Percentiles rank a stretch among this genome's conserved stretches.
Evolutionary conservation across 2,888 invertebrate genomes (phyloP).

Genomic region (Cryptus viduatorius): DNA sequence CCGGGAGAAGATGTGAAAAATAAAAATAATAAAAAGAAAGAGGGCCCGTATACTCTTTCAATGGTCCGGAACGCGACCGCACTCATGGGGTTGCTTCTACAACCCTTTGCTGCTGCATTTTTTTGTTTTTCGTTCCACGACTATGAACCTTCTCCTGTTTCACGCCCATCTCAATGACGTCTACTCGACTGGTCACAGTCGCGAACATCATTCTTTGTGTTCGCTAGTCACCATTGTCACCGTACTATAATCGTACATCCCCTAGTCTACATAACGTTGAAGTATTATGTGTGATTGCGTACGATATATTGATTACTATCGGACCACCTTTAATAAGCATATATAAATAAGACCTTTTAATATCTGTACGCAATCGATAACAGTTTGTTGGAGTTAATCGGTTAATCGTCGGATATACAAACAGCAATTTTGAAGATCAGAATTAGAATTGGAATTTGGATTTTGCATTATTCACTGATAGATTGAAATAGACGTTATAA

Average conservation of each 20-base stretch:
- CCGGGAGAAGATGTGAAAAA: slow-evolving; percentile 47
- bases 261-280: not conserved
- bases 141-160: slow-evolving; percentile 33
- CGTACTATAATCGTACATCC: not conserved
- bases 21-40: slow-evolving; percentile 38
- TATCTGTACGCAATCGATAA: not conserved
- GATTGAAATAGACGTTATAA: too few species aligned
- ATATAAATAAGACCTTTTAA: not conserved
- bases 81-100: slow-evolving; percentile 60
- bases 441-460: too few species aligned
- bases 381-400: not conserved
- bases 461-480: too few species aligned
- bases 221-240: slow-evolving; percentile 16
- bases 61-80: slow-evolving; percentile 54
- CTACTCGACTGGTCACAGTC: slow-evolving; percentile 46
- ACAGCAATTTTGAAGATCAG: too few species aligned
- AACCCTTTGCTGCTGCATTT: slow-evolving; percentile 36
- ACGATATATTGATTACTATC: not conserved
- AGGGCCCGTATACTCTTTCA: slow-evolving; percentile 63
- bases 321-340: not conserved
- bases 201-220: slow-evolving; percentile 40
- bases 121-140: slow-evolving; percentile 29
- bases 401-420: not conserved
- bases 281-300: not conserved
- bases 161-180: slow-evolving; percentile 47